Conservation (phyloP, 2,113 vertebrate species). For the Labeo rohita region DNA sequence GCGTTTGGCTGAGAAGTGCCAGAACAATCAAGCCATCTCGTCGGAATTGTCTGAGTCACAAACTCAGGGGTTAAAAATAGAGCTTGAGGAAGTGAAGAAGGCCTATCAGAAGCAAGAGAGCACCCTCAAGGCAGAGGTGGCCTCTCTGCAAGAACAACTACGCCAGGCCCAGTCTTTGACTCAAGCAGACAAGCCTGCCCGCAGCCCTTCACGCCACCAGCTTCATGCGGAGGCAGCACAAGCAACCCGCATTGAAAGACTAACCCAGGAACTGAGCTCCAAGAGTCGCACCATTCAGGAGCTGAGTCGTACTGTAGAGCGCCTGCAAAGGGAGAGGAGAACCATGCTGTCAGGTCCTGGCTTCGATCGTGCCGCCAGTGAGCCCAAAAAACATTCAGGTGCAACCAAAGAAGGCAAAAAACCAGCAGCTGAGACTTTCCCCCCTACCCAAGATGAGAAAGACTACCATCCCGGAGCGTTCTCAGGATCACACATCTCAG, state of each 20-base stretch:
- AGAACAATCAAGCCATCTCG: conserved; percentile 40
- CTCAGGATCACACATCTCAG: conserved; percentile 77
- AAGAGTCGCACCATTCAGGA: conserved; percentile 87
- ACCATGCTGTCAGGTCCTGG: conserved; percentile 73
- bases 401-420: conserved; percentile 8
- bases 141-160: conserved; percentile 80
- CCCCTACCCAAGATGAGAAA: conserved; percentile 72
- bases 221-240: conserved; percentile 75
- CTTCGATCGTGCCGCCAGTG: not conserved
- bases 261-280: conserved; percentile 82
- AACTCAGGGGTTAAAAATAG: conserved; percentile 69
- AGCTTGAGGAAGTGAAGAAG: conserved; percentile 74
- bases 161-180: conserved; percentile 69
- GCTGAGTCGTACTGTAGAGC: conserved; percentile 85
- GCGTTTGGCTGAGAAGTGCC: conserved; percentile 72
- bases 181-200: conserved; percentile 65
- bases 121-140: conserved; percentile 62
- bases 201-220: conserved; percentile 68
- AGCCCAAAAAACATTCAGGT: conserved; percentile 14
- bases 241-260: conserved; percentile 75
- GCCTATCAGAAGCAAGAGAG: conserved; percentile 70
- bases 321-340: conserved; percentile 86
- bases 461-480: conserved; percentile 79
- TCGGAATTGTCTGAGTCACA: conserved; percentile 51
- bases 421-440: conserved; percentile 52